Evolutionary conservation across 2,888 invertebrate species (phyloP).

Genomic region (Norana najaformis): DNA sequence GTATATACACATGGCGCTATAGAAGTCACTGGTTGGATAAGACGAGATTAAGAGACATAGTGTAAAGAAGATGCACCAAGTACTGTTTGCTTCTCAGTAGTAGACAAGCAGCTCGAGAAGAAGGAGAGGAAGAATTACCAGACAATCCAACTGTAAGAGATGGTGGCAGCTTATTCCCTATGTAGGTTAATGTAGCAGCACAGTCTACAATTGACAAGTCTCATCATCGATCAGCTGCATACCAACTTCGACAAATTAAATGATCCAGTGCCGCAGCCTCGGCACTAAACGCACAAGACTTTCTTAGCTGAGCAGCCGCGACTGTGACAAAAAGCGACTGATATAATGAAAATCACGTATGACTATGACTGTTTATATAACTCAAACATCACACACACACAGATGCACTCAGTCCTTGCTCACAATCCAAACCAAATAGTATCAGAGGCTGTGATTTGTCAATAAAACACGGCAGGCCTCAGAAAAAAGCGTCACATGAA

Average conservation of each 20-base stretch:
- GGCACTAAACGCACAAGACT: not conserved
- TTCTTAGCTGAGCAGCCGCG: not conserved
- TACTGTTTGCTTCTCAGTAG: not conserved
- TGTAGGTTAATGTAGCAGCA: not conserved
- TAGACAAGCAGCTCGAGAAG: not conserved
- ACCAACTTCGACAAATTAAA: not conserved
- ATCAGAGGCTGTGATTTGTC: slow-evolving; percentile 22
- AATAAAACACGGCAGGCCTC: slow-evolving; percentile 20
- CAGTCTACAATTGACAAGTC: not conserved
- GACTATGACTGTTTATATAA: not conserved
- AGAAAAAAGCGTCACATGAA: not conserved
- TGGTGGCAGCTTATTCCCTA: not conserved
- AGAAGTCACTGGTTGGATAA: not conserved
- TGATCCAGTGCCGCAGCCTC: not conserved
- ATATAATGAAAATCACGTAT: not conserved
- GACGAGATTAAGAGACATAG: not conserved
- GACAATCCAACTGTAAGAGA: not conserved
- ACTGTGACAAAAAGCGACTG: not conserved
- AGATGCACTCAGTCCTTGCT: slow-evolving; percentile 3
- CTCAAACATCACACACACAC: not conserved
- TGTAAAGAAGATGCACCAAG: not conserved
- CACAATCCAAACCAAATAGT: not conserved
- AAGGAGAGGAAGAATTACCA: not conserved
- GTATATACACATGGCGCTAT: not conserved
- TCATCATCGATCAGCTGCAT: not conserved